Evolutionary conservation across 1,140 invertebrate genomes (phyloP).

Genomic region (Lordiphosa mommai): DNA sequence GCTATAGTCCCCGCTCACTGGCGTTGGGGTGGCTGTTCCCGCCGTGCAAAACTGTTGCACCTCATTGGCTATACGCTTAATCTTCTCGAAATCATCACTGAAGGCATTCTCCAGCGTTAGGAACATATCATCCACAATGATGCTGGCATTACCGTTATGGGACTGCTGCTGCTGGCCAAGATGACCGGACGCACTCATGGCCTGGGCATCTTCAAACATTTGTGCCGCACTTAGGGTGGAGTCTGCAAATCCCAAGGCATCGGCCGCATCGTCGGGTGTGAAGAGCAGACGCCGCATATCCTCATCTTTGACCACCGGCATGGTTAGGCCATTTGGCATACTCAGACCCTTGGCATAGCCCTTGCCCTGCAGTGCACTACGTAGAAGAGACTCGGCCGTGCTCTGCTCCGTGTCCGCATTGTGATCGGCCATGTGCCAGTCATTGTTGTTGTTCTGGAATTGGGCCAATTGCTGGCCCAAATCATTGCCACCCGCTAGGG

Average conservation of each 20-base stretch:
- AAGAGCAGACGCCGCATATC: constrained; percentile 80
- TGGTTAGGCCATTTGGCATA: constrained; percentile 81
- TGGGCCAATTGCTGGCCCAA: constrained; percentile 77
- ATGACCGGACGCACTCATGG: constrained; percentile 20
- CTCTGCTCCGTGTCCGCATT: constrained; percentile 84
- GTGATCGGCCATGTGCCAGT: constrained; percentile 88
- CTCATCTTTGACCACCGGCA: constrained; percentile 80
- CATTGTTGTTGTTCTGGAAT: constrained; percentile 88
- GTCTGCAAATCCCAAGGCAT: constrained; percentile 70
- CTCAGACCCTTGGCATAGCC: constrained; percentile 81
- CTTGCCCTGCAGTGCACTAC: constrained; percentile 89
- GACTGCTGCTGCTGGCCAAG: constrained; percentile 52
- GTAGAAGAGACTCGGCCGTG: constrained; percentile 86
- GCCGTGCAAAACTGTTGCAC: constrained; percentile 85
- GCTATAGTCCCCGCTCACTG: constrained; percentile 40
- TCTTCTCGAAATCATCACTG: constrained; percentile 87
- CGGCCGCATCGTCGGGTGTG: constrained; percentile 68
- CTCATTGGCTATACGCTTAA: constrained; percentile 87
- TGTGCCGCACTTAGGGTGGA: constrained; percentile 65
- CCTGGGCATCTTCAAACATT: constrained; percentile 76
- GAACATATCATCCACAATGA: constrained; percentile 85
- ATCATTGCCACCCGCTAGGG: constrained; percentile 80
- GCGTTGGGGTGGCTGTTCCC: constrained; percentile 60
- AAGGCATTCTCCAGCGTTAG: constrained; percentile 85
- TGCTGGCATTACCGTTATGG: constrained; percentile 66